Percentiles rank a stretch among this genome's conserved stretches.
Evolutionary conservation across 2,797 vertebrate species (phyloP).

Genomic region (Masticophis lateralis): DNA sequence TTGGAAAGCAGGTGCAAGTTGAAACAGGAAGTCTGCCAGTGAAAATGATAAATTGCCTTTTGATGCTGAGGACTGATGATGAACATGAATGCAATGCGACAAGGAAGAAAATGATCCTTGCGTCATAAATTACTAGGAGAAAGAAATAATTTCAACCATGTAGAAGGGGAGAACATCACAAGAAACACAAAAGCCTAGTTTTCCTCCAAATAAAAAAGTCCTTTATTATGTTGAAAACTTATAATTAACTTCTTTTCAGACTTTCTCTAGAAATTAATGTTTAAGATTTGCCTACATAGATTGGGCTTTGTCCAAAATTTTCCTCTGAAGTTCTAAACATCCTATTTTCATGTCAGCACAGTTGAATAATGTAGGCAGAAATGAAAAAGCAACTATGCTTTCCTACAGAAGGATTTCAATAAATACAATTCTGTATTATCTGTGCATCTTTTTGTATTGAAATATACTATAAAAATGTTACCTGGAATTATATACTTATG

Average conservation of each 20-base stretch:
- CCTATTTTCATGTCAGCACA: neutral
- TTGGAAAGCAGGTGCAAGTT: slow-evolving; percentile 78
- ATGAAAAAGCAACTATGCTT: neutral
- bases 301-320: neutral
- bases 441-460: neutral
- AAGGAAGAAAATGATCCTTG: slow-evolving; percentile 56
- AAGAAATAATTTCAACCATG: neutral
- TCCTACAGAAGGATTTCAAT: neutral
- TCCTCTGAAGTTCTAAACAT: neutral
- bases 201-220: neutral
- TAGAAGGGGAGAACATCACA: neutral
- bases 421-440: neutral
- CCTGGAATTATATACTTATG: neutral
- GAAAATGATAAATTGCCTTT: slow-evolving; percentile 78
- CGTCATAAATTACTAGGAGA: slow-evolving; percentile 62
- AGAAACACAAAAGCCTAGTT: neutral
- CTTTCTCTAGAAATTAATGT: neutral
- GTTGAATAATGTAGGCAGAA: neutral
- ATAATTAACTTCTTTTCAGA: neutral
- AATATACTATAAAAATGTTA: neutral
- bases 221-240: neutral
- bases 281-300: neutral
- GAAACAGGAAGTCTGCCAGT: slow-evolving; percentile 81
- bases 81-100: slow-evolving; percentile 56
- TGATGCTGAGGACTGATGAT: slow-evolving; percentile 62